phyloP scores from a whole-genome alignment of 2,113 vertebrate species.

The Psephotus haematonotus region DNA sequence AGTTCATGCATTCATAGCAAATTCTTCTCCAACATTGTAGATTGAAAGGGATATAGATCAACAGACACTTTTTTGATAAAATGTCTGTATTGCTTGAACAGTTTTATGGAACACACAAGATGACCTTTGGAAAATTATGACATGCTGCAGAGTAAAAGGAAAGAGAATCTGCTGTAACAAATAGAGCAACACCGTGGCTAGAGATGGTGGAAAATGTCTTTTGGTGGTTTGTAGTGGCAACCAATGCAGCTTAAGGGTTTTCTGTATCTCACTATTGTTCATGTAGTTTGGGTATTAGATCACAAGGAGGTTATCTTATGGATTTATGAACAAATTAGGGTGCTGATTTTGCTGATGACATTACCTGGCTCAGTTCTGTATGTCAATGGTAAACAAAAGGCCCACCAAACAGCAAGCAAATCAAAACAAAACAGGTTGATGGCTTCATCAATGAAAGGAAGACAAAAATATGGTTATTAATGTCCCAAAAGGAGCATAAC shows the following conservation, averaged over 20 bases:
- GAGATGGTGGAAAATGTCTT: not conserved
- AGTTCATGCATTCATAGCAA: not conserved
- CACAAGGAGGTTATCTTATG: not conserved
- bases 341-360: not conserved
- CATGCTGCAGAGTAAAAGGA: not conserved
- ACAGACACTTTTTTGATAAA: not conserved
- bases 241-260: not conserved
- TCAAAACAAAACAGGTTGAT: not conserved
- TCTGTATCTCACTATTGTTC: not conserved
- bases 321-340: not conserved
- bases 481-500: not conserved
- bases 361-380: not conserved
- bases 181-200: not conserved
- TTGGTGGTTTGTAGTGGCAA: not conserved
- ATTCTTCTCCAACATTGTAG: not conserved
- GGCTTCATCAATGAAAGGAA: not conserved
- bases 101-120: not conserved
- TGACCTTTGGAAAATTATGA: not conserved
- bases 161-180: not conserved
- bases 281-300: not conserved
- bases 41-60: not conserved
- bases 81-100: not conserved
- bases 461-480: not conserved
- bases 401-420: not conserved
- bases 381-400: not conserved